Evolutionary conservation across 2,888 invertebrate species (phyloP).

Genomic region (Drosophila rellima): DNA sequence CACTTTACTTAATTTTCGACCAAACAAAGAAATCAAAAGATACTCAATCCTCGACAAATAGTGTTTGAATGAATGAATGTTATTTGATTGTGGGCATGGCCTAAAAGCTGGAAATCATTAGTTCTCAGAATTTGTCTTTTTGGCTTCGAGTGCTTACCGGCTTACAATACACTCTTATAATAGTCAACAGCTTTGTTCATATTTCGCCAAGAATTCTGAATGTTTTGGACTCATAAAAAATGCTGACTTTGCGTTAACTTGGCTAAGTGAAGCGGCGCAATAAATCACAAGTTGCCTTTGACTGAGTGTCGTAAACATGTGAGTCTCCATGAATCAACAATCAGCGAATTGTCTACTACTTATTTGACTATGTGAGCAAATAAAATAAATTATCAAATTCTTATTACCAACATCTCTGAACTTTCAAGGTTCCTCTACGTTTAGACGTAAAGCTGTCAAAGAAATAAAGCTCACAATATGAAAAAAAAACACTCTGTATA

Average conservation of each 20-base stretch:
- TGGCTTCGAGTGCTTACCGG: constrained; percentile 9
- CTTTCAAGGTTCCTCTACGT: constrained; percentile 17
- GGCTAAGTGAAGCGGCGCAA: constrained; percentile 59
- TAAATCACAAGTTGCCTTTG: constrained; percentile 31
- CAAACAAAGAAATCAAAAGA: constrained; percentile 16
- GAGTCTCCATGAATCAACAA: constrained; percentile 17
- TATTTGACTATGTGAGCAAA: constrained; percentile 12
- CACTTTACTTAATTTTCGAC: constrained; percentile 1
- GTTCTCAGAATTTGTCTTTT: constrained; percentile 33
- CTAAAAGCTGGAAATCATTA: constrained; percentile 68
- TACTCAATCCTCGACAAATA: constrained; percentile 57
- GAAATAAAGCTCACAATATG: background rate
- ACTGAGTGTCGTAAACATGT: constrained; percentile 11
- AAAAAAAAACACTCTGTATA: background rate
- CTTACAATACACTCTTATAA: constrained; percentile 17
- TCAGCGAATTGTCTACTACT: constrained; percentile 21
- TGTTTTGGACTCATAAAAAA: constrained; percentile 54
- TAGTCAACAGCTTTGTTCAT: constrained; percentile 52
- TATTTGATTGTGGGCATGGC: constrained; percentile 60
- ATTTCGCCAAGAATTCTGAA: constrained; percentile 41
- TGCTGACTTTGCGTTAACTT: constrained; percentile 68
- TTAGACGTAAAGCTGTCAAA: constrained; percentile 4
- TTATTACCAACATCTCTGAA: constrained; percentile 16
- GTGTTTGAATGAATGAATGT: constrained; percentile 56
- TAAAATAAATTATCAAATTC: constrained; percentile 41